These are phyloP conservation scores for Tympanoctomys barrerae DNA, from an alignment of 2,797 vertebrate genomes.

Conservation along the genomic window DNA sequence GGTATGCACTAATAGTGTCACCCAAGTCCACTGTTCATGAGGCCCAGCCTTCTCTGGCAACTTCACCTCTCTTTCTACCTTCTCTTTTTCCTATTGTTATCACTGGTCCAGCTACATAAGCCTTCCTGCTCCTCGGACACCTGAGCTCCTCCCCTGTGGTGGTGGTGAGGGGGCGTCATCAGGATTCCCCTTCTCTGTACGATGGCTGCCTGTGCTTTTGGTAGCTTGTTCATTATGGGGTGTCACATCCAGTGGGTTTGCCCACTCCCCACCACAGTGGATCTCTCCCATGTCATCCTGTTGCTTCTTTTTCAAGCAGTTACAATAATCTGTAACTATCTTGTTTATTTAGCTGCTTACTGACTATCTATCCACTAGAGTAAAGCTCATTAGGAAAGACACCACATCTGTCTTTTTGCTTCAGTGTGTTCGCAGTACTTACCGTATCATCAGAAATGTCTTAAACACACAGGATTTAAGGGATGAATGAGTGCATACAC, in stretches of 20 bases:
- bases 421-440: background rate
- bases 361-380: background rate
- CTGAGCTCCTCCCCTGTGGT: fast-evolving
- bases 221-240: background rate
- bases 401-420: background rate
- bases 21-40: fast-evolving
- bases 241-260: background rate
- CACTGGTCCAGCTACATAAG: fast-evolving
- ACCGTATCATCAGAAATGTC: background rate
- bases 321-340: background rate
- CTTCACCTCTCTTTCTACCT: background rate
- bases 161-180: background rate
- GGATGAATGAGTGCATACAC: background rate
- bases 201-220: background rate
- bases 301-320: background rate
- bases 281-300: background rate
- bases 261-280: fast-evolving
- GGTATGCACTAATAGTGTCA: background rate
- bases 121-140: background rate
- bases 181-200: background rate
- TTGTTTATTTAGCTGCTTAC: background rate
- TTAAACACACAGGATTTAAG: background rate
- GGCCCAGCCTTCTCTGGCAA: background rate
- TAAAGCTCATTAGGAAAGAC: background rate
- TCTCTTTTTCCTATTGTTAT: background rate